These are phyloP conservation scores for Ara ararauna DNA, from an alignment of 2,797 vertebrate genomes.

Conservation along the genomic window DNA sequence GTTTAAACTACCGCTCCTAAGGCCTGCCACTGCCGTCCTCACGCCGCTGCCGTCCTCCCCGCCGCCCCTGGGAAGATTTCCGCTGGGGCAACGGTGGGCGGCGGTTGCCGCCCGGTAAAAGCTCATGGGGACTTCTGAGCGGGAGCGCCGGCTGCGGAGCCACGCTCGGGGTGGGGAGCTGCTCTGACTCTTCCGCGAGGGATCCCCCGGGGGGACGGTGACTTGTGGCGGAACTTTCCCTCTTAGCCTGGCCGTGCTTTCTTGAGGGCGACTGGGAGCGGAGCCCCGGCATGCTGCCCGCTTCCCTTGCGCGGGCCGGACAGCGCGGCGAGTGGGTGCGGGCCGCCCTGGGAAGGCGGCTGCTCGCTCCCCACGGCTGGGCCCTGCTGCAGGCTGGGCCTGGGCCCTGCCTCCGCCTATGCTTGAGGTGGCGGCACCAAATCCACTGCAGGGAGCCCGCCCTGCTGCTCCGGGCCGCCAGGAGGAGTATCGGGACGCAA, in stretches of 20 bases:
- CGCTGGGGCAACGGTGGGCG: background rate
- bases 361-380: background rate
- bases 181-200: background rate
- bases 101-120: rapidly evolving
- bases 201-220: background rate
- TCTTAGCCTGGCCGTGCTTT: background rate
- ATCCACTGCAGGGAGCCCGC: background rate
- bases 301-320: slow-evolving; percentile 4
- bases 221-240: too few species aligned
- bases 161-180: background rate
- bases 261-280: background rate
- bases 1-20: slow-evolving; percentile 53
- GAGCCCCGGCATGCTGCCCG: slow-evolving; percentile 30
- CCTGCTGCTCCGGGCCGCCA: background rate
- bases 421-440: background rate
- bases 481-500: slow-evolving; percentile 50
- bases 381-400: background rate
- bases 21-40: too few species aligned
- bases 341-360: background rate
- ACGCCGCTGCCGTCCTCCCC: background rate
- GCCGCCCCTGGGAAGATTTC: background rate
- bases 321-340: slow-evolving; percentile 12
- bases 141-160: background rate
- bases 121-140: background rate
- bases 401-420: background rate